Base-by-base conservation (phyloP, 2,113 vertebrate genomes). In the Proteles cristata region DNA sequence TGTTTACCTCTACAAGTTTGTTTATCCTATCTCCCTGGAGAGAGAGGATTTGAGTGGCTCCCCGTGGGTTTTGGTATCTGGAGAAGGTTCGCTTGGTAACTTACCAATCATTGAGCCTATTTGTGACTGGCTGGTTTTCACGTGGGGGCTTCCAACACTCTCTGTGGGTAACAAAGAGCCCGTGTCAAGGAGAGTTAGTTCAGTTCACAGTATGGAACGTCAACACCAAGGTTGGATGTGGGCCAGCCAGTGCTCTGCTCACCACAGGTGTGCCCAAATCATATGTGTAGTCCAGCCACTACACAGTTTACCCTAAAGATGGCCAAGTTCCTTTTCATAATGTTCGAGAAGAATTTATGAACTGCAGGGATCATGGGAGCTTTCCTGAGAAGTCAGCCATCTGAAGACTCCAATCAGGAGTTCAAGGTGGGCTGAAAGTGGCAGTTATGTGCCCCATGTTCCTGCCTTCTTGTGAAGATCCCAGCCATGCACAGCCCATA, bases 381-480 rank as follows among this genome's bases (percentile, higher is more conserved):
- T 84, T 76, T 95, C 85, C 82, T 96, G 50, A 63, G 69, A 97
- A 76, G 33, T 80, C 93, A 95, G 63, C 26, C 68, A n/a, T 50
- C 85, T 16, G 4, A 84, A 88, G 26, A 43, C 43, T 16, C 50
- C 61, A 88, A 15, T 11, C 19, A 50, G 63, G 80, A 90, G 19
- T 50, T 93, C 69, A 53, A 77, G 58, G 69, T 53, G 21, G 33
- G 50, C 33, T 80, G 16, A 76, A 48, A 73, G n/a, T 48, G 21
- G 17, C 76, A 19, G 28, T 43, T 21, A 50, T 39, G 65, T 92
- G 23, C n/a, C 61, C 0, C 4, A 0, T 25, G n/a, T 9, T 76
- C 2, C 43, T 50, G 16, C 48, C 26, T 76, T 84, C 9, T 31
- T 50, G 12, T 4, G 43, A 87, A 84, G 65, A 39, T 45, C 8